Evolutionary conservation across 2,888 invertebrate species (phyloP), one percentile per base, ranked within the genome.

Genomic region (Ctena decussata): DNA sequence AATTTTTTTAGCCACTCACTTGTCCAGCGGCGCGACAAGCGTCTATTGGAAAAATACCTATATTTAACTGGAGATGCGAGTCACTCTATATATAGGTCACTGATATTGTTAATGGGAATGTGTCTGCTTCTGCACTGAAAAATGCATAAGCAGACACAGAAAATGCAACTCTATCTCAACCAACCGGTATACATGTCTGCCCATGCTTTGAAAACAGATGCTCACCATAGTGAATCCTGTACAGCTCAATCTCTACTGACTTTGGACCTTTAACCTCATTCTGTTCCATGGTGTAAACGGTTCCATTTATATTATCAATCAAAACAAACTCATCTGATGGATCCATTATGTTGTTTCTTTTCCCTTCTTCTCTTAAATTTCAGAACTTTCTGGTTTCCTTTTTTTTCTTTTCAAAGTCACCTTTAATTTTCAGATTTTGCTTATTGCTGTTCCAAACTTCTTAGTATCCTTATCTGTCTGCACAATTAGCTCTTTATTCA

Each of bases 301-400:
- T 74, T 32, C 88, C 88, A 72, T 82, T 78, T 21, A 84, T 77
- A 57, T 72, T 82, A 53, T 86, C 86, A 37, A 88, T 86, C 37
- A 88, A 44, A 80, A 88, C 88, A 80, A 88, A 88, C 24, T 88
- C 88, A 72, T 88, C 88, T 15, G 79, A 76, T 12, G 84, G 84
- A n/a, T 85, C 88, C 78, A 81, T 86, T 37, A n/a, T 65, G 6
- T 8, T 60, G 27, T 18, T 18, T 35, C 15, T 18, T 5, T 65
- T 11, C 18, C 35, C 35, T 65, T 18, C 8, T 30, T 57, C 27
- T 57, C 27, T 27, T 57, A 1, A 2, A 6, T 27, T 75, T 60
- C n/a, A 2, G 12, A 41, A 39, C 6, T 30, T 24, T 41, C 44
- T 15, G 3, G n/a, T 39, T 30, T 72, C 24, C 39, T 44, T 18